phyloP scores from a whole-genome alignment of 2,888 invertebrate species.

The Tenthredo notha region DNA sequence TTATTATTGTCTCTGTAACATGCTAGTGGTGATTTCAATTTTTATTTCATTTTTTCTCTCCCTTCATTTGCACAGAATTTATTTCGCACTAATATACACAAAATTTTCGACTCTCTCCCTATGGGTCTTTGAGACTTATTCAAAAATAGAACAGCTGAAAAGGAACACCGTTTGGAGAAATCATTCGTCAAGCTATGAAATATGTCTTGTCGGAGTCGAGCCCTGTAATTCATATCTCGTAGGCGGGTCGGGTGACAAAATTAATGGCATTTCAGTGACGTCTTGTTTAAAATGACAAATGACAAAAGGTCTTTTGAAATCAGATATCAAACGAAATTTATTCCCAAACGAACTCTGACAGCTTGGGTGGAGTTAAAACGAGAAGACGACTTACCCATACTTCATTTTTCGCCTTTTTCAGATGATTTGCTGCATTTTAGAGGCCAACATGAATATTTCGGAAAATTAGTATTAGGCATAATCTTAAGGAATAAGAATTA shows the following conservation, averaged over 20 bases:
- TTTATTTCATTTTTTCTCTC: neutral
- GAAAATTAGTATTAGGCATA: no score
- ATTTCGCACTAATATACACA: neutral
- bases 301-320: conserved; percentile 60
- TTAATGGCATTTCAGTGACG: conserved; percentile 68
- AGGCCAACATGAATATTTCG: neutral
- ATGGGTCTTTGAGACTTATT: neutral
- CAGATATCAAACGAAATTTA: conserved; percentile 59
- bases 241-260: conserved; percentile 65
- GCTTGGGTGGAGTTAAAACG: conserved; percentile 3
- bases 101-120: neutral
- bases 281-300: conserved; percentile 74
- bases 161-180: conserved; percentile 61
- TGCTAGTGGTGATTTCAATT: neutral
- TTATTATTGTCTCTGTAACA: conserved; percentile 32
- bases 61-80: neutral
- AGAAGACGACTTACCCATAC: neutral
- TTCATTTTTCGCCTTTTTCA: conserved; percentile 24
- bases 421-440: neutral
- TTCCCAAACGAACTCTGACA: conserved; percentile 24
- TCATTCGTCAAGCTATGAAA: conserved; percentile 71
- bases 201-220: conserved; percentile 66
- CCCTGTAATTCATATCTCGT: conserved; percentile 66
- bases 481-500: no score
- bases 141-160: conserved; percentile 15